Percentiles rank a stretch among this genome's conserved stretches.
Evolutionary conservation across 2,113 vertebrate species (phyloP).

Genomic region (Corythaeola cristata): DNA sequence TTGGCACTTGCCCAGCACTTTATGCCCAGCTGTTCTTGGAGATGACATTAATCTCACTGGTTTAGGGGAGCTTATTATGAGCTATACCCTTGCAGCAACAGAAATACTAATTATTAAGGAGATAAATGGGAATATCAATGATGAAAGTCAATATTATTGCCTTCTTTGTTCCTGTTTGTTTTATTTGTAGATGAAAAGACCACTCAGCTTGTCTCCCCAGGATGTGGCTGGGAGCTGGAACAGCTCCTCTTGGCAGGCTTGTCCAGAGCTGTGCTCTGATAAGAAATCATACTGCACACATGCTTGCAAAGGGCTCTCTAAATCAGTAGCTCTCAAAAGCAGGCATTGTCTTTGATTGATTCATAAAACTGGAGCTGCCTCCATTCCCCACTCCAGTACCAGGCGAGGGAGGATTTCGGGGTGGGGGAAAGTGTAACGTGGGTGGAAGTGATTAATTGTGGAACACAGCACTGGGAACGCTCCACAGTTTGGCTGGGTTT

Average conservation of each 20-base stretch:
- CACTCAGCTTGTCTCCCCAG: slow-evolving; percentile 29
- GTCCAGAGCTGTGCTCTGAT: background rate
- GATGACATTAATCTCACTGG: slow-evolving; percentile 58
- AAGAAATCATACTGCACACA: slow-evolving; percentile 50
- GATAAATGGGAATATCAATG: slow-evolving; percentile 67
- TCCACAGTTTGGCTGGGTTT: background rate
- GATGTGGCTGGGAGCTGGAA: slow-evolving; percentile 17
- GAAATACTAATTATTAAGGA: slow-evolving; percentile 71
- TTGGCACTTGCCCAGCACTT: background rate
- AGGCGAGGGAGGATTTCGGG: background rate
- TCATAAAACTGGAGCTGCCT: slow-evolving; percentile 57
- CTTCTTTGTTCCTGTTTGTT: slow-evolving; percentile 63
- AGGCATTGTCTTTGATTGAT: slow-evolving; percentile 56
- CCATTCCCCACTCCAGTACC: background rate
- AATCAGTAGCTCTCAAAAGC: slow-evolving; percentile 41
- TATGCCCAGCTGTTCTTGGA: background rate
- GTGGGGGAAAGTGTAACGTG: slow-evolving; percentile 3
- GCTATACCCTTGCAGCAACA: slow-evolving; percentile 24
- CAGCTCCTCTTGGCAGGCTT: slow-evolving; percentile 37
- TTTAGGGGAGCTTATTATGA: too few species aligned
- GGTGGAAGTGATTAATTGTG: slow-evolving; percentile 45
- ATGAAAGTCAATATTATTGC: slow-evolving; percentile 64
- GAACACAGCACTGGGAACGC: background rate
- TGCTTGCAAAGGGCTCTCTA: slow-evolving; percentile 40
- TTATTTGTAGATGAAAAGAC: slow-evolving; percentile 67